A percentile compares a stretch with the other conserved stretches of the same genome.
Conservation (phyloP, 2,113 vertebrate genomes). For the Myrmecophaga tridactyla region DNA sequence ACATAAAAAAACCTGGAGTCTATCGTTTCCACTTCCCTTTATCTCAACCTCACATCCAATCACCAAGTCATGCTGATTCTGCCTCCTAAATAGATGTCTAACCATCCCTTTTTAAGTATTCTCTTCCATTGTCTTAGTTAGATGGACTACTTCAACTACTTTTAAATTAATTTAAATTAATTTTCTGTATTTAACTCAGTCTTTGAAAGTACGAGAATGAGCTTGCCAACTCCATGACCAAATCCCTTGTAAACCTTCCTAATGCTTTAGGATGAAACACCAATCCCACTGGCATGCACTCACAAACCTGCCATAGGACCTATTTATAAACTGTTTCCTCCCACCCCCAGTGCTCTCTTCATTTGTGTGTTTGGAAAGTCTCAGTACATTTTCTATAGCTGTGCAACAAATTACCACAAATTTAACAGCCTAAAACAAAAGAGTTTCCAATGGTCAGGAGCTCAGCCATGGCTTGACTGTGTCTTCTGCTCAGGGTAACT, state of each 20-base stretch:
- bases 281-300: background rate
- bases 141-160: background rate
- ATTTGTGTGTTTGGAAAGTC: background rate
- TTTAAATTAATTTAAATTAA: conserved; percentile 6
- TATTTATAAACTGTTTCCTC: background rate
- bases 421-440: background rate
- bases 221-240: background rate
- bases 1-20: background rate
- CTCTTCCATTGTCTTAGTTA: background rate
- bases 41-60: background rate
- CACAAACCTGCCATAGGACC: background rate
- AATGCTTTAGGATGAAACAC: background rate
- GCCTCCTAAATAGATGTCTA: background rate
- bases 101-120: background rate
- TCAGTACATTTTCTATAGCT: background rate
- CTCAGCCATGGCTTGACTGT: no score
- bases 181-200: background rate
- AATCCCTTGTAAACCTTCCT: background rate
- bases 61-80: background rate
- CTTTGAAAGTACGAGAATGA: background rate
- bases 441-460: background rate
- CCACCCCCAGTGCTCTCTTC: background rate
- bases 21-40: background rate
- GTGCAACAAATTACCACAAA: background rate
- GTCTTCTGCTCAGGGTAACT: no score